Evolutionary conservation across 2,797 vertebrate genomes (phyloP), one percentile per base, ranked within the genome.

Genomic region (Syncerus caffer): DNA sequence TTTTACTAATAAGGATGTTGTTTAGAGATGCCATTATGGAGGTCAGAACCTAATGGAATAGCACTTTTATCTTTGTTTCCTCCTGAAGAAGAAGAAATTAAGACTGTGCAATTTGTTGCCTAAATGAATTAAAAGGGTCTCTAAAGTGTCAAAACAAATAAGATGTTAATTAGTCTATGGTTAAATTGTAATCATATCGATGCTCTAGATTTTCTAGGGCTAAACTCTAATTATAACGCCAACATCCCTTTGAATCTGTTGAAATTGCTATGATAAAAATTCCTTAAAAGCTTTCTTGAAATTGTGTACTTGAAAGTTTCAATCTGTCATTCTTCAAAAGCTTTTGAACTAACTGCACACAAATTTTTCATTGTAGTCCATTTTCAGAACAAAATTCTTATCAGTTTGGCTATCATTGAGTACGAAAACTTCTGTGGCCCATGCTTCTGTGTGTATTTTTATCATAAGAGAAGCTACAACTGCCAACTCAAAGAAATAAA

Each of bases 1-100:
- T 97, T 97, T 98, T 95, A 97, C 71, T 92, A 98, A 94, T 86
- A 97, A 98, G 34, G 64, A 31, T n/a, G 96, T 62, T 97, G 95
- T 96, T 94, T 96, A 79, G 89, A 94, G 1, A 80, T 0, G 14
- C 93, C 25, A 57, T 1, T 55, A 91, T 38, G 93, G 93, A 98
- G 94, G 88, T 29, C 27, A 94, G 82, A 96, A 58, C 2, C 82
- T 79, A 90, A 90, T 87, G 93, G 85, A 64, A 96, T 16, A 91
- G 91, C n/a, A 92, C 29, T 87, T 51, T 92, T 79, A 92, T 94
- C 96, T 82, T 27, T 82, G 19, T 57, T 4, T 34, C 62, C n/a
- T 95, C 79, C 64, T 93, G 89, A 84, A 98, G 67, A 97, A 51
- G 57, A 29, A 38, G 92, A 58, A 95, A 96, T 97, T 84, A 74